Evolutionary conservation across 2,797 vertebrate species (phyloP), one percentile per base, ranked within the genome.

Genomic region (Melanotaenia parkinsoni): DNA sequence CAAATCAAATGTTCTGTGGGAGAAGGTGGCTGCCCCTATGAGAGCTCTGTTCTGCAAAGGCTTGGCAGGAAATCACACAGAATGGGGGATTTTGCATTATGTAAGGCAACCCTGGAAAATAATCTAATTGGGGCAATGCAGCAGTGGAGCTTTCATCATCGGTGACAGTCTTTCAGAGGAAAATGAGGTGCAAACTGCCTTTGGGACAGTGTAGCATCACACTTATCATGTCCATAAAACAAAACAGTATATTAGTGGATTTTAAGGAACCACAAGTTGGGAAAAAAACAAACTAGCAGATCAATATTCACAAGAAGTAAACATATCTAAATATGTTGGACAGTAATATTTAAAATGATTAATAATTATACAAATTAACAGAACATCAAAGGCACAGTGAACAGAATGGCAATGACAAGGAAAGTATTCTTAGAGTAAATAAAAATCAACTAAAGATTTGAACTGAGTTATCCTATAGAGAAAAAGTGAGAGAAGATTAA

Each of bases 81-180:
- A 91, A 83, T 82, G 61, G 70, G 66, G 83, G 87, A 79, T 83
- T 80, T 75, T 71, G 74, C 70, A 82, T 92, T 88, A 89, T 71
- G 74, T 89, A 91, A 93, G 77, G 68, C 77, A 87, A 79, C 71
- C 68, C 68, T 75, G 76, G 65, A 78, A 82, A 82, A 85, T 66
- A 78, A 80, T 82, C 80, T 89, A 91, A 91, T 80, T 90, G 86
- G 88, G 84, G 77, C 80, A 88, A 76, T 88, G 87, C 85, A 84
- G 79, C 77, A 87, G 63, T 70, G 70, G 76, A 43, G 72, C 70
- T 80, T 85, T 87, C 81, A 83, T 81, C 77, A 82, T 60, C 62
- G 66, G 70, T 86, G 70, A 83, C 79, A 75, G 70, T 79, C 58
- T 12, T 33, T 81, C 61, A 69, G 56, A 79, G 86, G 58, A 84